Percentiles rank a stretch among this genome's conserved stretches.
phyloP scores from a whole-genome alignment of 2,113 vertebrate species.

The Procavia capensis region DNA sequence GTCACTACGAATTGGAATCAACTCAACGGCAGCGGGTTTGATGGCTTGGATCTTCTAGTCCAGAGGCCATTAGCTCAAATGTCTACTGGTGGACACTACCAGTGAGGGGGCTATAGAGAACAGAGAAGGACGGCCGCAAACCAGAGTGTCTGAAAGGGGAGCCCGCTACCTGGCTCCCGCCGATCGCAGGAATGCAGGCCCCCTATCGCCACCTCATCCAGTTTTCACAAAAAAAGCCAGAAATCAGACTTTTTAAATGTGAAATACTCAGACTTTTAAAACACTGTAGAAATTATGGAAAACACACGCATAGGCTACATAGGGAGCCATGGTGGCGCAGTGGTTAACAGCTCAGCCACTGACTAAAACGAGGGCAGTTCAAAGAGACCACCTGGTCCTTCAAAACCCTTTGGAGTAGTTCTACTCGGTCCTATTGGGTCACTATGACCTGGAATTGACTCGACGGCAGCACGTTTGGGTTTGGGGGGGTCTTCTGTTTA shows the following conservation, averaged over 20 bases:
- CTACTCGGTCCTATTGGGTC: too few species aligned
- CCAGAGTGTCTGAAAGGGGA: accelerated
- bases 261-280: background rate
- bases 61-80: background rate
- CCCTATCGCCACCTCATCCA: accelerated
- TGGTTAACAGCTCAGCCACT: too few species aligned
- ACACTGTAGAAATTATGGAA: background rate
- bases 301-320: background rate
- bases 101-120: background rate
- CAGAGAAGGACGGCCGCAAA: background rate
- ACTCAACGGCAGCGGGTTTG: too few species aligned
- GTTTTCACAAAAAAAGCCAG: background rate
- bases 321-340: too few species aligned
- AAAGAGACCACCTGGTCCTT: too few species aligned
- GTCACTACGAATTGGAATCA: too few species aligned
- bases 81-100: background rate
- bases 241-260: background rate
- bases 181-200: background rate
- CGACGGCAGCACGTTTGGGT: too few species aligned
- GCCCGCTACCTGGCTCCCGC: background rate
- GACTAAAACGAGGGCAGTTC: too few species aligned
- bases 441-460: too few species aligned
- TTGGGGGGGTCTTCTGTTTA: too few species aligned
- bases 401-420: too few species aligned
- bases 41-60: too few species aligned